Evolutionary conservation across 2,888 invertebrate species (phyloP).

Genomic region (Chironomus tentans): DNA sequence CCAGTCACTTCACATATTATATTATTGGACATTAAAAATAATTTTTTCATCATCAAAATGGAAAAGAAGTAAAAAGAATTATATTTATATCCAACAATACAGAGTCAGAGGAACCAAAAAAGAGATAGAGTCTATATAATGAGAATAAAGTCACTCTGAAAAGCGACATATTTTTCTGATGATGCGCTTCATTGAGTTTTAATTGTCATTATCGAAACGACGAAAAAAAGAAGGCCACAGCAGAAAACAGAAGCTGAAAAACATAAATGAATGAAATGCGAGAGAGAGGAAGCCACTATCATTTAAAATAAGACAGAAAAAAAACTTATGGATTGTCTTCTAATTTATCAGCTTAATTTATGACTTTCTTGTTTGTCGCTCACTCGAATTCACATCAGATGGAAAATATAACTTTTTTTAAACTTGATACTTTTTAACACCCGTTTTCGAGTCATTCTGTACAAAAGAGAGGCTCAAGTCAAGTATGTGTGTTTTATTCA

Average conservation of each 20-base stretch:
- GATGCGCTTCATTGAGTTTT: slow-evolving; percentile 6
- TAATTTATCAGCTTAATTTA: slow-evolving; percentile 21
- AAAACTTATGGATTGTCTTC: not conserved
- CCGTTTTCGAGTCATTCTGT: not conserved
- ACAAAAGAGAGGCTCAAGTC: too few relatives aligned
- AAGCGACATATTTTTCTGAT: not conserved
- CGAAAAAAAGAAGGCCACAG: not conserved
- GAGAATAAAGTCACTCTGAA: not conserved
- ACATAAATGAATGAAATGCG: not conserved
- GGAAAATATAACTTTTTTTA: too few relatives aligned
- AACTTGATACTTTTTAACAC: slow-evolving; percentile 24
- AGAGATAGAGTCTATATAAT: not conserved
- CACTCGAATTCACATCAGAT: not conserved
- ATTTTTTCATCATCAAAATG: too few relatives aligned
- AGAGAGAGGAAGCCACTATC: not conserved
- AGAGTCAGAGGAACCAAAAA: not conserved
- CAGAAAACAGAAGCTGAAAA: slow-evolving; percentile 9
- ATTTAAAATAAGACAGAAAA: not conserved
- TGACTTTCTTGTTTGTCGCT: not conserved
- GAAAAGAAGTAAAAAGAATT: too few relatives aligned
- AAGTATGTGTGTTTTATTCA: not conserved
- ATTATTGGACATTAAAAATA: too few relatives aligned
- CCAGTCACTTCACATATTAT: too few relatives aligned
- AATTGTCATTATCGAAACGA: slow-evolving; percentile 8
- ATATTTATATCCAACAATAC: not conserved